These are phyloP conservation scores for Ophioninae sp. DNA, from an alignment of 2,888 invertebrate genomes.

Conservation along the genomic window DNA sequence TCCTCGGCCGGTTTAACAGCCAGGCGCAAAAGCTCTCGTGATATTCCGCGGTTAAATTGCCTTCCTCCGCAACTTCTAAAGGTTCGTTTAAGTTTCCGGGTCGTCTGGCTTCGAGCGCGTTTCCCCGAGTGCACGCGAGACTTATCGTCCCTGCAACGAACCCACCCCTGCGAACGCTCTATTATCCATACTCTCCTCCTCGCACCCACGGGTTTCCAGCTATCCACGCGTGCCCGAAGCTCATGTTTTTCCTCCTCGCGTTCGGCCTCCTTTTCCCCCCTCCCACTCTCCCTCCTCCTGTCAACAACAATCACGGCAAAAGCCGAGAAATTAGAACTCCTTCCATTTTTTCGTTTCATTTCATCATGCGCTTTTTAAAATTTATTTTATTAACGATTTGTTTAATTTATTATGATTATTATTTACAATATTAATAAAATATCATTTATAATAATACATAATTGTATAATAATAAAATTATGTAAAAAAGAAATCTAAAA, in stretches of 20 bases:
- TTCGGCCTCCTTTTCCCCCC: not conserved
- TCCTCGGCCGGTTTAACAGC: constrained; percentile 51
- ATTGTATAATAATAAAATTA: no score
- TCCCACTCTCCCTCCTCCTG: not conserved
- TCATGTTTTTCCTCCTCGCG: not conserved
- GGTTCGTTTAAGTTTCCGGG: constrained; percentile 74
- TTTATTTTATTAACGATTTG: no score
- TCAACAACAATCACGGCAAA: constrained; percentile 14
- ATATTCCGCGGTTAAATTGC: constrained; percentile 67
- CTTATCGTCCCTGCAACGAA: constrained; percentile 33
- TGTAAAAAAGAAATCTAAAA: no score
- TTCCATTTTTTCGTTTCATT: not conserved
- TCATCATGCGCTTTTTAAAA: no score
- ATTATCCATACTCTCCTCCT: constrained; percentile 36
- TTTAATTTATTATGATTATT: no score
- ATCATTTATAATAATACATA: no score
- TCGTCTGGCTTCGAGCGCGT: constrained; percentile 65
- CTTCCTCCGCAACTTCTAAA: constrained; percentile 67
- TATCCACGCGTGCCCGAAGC: not conserved
- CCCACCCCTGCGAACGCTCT: constrained; percentile 38
- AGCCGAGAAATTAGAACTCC: constrained; percentile 1
- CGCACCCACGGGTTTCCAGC: no score
- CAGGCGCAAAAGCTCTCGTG: constrained; percentile 53
- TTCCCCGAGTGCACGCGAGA: constrained; percentile 55
- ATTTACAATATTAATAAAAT: no score